Conservation (phyloP, 2,113 vertebrate genomes). For the Tiliqua scincoides region DNA sequence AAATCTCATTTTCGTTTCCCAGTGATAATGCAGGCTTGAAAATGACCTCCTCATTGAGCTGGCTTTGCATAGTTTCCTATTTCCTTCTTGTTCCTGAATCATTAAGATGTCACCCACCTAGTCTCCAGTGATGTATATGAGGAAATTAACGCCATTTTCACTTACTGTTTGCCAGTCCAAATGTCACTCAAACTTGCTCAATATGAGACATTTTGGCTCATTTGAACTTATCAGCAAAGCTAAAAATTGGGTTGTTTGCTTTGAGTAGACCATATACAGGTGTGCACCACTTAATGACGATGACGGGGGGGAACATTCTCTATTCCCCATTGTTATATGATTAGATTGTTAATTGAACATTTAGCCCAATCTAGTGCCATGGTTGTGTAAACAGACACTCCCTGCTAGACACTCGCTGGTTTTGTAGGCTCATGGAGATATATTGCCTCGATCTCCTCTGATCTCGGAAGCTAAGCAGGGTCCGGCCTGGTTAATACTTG, state of each 20-base stretch:
- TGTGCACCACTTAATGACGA: too few relatives aligned
- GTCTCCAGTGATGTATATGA: constrained; percentile 6
- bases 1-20: constrained; percentile 31
- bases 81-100: constrained; percentile 17
- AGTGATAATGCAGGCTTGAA: constrained; percentile 5
- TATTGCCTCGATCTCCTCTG: too few relatives aligned
- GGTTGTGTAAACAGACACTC: too few relatives aligned
- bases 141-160: constrained; percentile 29
- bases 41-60: neutral
- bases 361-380: too few relatives aligned
- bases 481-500: too few relatives aligned
- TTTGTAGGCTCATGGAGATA: too few relatives aligned
- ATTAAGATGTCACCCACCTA: constrained; percentile 28
- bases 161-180: neutral
- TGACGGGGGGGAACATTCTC: too few relatives aligned
- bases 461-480: too few relatives aligned
- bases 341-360: too few relatives aligned
- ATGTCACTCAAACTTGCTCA: constrained; percentile 3
- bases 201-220: neutral
- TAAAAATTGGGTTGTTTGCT: neutral
- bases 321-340: too few relatives aligned
- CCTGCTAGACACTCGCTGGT: too few relatives aligned
- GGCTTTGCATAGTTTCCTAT: neutral
- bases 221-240: neutral
- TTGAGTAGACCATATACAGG: too few relatives aligned